phyloP scores from a whole-genome alignment of 2,113 vertebrate genomes.

The Cebus imitator region DNA sequence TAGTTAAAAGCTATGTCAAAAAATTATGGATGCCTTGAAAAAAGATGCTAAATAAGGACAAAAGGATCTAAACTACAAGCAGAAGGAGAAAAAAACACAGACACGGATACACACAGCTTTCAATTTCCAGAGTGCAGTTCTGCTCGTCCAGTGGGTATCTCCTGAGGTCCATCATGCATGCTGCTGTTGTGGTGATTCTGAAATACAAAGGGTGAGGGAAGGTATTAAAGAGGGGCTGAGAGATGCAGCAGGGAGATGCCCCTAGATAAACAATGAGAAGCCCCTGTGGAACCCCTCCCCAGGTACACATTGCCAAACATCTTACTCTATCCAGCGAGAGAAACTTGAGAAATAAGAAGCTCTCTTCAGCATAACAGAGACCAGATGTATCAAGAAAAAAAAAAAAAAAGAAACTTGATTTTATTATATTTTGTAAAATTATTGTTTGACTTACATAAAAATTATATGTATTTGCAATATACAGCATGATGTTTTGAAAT shows the following conservation, averaged over 20 bases:
- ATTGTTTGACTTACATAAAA: background rate
- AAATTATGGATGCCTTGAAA: background rate
- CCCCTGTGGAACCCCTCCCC: fast-evolving
- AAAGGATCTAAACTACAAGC: background rate
- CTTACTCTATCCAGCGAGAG: background rate
- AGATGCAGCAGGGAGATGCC: background rate
- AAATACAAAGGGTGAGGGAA: slow-evolving; percentile 65
- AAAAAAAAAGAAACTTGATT: background rate
- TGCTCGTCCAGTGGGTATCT: slow-evolving; percentile 95
- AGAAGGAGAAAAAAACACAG: background rate
- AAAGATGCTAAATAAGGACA: background rate
- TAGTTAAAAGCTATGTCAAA: background rate
- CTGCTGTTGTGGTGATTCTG: slow-evolving; percentile 99
- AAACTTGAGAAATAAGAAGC: background rate
- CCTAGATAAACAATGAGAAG: background rate
- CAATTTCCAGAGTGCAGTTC: slow-evolving; percentile 99
- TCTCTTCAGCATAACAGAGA: background rate
- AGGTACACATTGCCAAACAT: background rate
- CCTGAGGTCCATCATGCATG: slow-evolving; percentile 99
- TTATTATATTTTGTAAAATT: background rate
- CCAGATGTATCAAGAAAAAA: background rate
- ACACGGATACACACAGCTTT: slow-evolving; percentile 93
- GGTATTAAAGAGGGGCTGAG: background rate
- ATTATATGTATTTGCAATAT: background rate
- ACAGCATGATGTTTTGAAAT: background rate